A percentile compares a stretch with the other conserved stretches of the same genome.
Evolutionary conservation across 2,888 invertebrate species (phyloP).

Genomic region (Anodontia alba): DNA sequence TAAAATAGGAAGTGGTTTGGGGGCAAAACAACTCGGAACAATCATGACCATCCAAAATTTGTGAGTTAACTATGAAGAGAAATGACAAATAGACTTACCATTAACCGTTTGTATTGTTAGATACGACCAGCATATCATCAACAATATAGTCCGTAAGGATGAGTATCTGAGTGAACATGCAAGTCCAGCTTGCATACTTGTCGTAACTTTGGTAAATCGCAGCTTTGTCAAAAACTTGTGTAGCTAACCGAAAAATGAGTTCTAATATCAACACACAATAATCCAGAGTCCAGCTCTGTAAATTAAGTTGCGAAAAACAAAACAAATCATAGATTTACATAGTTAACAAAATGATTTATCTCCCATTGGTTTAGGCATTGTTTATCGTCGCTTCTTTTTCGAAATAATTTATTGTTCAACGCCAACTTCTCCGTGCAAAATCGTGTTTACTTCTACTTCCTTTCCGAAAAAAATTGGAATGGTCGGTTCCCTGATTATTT

Average conservation of each 20-base stretch:
- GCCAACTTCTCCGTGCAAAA: neutral
- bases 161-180: slow-evolving; percentile 29
- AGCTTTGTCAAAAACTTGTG: too few relatives aligned
- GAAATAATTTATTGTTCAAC: neutral
- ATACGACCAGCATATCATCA: slow-evolving; percentile 47
- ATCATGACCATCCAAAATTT: too few relatives aligned
- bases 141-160: slow-evolving; percentile 50
- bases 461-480: neutral
- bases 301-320: neutral
- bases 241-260: too few relatives aligned
- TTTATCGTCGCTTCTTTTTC: neutral
- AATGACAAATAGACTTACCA: too few relatives aligned
- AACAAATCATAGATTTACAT: neutral
- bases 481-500: neutral
- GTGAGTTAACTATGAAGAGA: too few relatives aligned
- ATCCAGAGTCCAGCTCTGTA: slow-evolving; percentile 16
- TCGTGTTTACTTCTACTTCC: neutral
- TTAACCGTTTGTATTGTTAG: slow-evolving; percentile 43
- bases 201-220: neutral
- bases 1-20: too few relatives aligned
- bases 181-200: slow-evolving; percentile 58
- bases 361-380: neutral
- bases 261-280: neutral
- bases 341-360: neutral
- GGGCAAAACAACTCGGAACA: too few relatives aligned